Base-by-base conservation (phyloP, 2,888 invertebrate genomes). In the Sinopyrophorus schimmeli region DNA sequence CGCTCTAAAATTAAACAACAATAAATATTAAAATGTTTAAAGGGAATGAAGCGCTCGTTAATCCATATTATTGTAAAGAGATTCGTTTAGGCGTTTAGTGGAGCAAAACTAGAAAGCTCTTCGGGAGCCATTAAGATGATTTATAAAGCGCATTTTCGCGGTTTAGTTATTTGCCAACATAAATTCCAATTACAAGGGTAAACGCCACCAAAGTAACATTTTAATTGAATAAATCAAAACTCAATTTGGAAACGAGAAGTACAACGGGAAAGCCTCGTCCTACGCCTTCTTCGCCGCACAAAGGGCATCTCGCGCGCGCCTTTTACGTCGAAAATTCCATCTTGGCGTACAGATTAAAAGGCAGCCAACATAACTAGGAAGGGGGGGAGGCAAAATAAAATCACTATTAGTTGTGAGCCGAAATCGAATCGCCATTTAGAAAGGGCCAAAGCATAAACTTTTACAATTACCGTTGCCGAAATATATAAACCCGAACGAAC, bases 131-230 rank as follows among this genome's bases (percentile, higher is more conserved):
- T 42, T 42, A 42, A 42, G 15, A 23, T 42, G 41, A 42, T 42
- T 32, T 42, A 42, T 18, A 21, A 6, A 4, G 7, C n/a, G 17
- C 41, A 32, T 31, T 42, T 32, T 32, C 31, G 30, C 41, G 32
- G 24, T 32, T 40, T 42, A 24, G 32, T 24, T 42, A 42, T 42
- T 32, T 32, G 32, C 32, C 5, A 32, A 31, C 41, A 32, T 32
- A 42, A 42, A 42, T 42, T 42, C 24, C 14, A 42, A 42, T 32
- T 42, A 42, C 32, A 10, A 12, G 26, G 38, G 38, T 26, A 26
- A 11, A 26, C 10, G 26, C 26, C 23, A 26, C 23, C n/a, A 6
- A 11, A 11, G 17, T 38, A 38, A 38, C 21, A 38, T 14, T 38
- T 38, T 38, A 38, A 38, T 38, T 38, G 17, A 37, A 38, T 21